phyloP scores from a whole-genome alignment of 2,888 invertebrate genomes.

The Allacma fusca region DNA sequence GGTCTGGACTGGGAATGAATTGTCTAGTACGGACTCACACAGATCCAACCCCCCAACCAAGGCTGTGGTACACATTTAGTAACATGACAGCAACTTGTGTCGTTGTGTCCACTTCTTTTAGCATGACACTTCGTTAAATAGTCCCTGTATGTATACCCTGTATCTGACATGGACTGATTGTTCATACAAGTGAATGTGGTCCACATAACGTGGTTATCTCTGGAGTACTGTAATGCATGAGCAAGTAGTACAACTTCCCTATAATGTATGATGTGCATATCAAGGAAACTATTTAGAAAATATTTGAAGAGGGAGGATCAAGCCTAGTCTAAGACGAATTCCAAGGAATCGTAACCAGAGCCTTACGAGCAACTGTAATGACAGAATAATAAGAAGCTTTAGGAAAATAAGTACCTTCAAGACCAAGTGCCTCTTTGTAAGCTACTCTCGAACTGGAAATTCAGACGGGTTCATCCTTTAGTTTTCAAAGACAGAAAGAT shows the following conservation, averaged over 20 bases:
- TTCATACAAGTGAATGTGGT: too few species aligned
- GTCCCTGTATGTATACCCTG: too few species aligned
- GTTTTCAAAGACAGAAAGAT: too few species aligned
- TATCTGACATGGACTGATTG: too few species aligned
- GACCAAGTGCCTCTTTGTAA: neutral
- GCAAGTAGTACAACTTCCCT: too few species aligned
- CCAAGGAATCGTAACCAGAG: constrained; percentile 13
- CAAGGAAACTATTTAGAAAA: constrained; percentile 19
- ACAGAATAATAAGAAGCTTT: constrained; percentile 36
- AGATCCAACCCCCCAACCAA: neutral
- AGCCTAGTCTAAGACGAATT: neutral
- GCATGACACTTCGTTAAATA: neutral
- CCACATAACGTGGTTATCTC: too few species aligned
- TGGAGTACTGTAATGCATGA: too few species aligned
- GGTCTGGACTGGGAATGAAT: too few species aligned
- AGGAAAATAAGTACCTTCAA: constrained; percentile 22
- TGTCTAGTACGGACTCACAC: neutral
- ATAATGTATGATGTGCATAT: neutral
- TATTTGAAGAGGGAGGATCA: constrained; percentile 31
- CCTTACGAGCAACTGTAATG: constrained; percentile 28
- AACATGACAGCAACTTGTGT: neutral
- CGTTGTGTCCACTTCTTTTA: neutral
- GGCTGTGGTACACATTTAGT: neutral
- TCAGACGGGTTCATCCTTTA: neutral
- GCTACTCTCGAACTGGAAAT: neutral